phyloP scores from a whole-genome alignment of 1,140 invertebrate genomes.

The Lasaia peninsularis region DNA sequence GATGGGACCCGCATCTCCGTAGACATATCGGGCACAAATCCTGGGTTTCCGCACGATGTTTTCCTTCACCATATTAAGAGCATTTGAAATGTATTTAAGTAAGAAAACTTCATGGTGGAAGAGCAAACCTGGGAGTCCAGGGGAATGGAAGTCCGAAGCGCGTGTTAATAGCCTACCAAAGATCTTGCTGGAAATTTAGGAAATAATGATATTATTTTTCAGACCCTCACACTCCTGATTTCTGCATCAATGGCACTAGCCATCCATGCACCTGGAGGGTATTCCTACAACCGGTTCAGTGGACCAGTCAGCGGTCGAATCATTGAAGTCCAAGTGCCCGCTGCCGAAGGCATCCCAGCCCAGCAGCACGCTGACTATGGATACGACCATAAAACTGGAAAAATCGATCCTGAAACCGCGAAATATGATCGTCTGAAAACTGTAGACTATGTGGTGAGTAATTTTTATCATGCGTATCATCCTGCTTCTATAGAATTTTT shows the following conservation, averaged over 20 bases:
- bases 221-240: conserved; percentile 41
- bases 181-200: too few relatives aligned
- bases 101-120: too few relatives aligned
- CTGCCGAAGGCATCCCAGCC: conserved; percentile 67
- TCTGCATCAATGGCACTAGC: conserved; percentile 35
- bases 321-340: conserved; percentile 70
- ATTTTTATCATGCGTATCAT: too few relatives aligned
- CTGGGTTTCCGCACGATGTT: too few relatives aligned
- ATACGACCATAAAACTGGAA: conserved; percentile 71
- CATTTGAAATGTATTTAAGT: too few relatives aligned
- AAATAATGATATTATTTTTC: conserved; percentile 18
- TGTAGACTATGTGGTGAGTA: conserved; percentile 79
- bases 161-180: too few relatives aligned
- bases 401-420: conserved; percentile 69
- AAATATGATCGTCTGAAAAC: conserved; percentile 74
- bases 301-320: conserved; percentile 81
- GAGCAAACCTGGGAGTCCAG: too few relatives aligned
- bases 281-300: conserved; percentile 81
- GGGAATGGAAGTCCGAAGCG: too few relatives aligned
- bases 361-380: conserved; percentile 75
- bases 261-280: conserved; percentile 73
- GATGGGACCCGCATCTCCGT: too few relatives aligned
- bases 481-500: too few relatives aligned
- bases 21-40: too few relatives aligned
- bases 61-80: too few relatives aligned